Conservation (phyloP, 64 coral and sea anemone species). For the Dendrophyllia cribrosa region DNA sequence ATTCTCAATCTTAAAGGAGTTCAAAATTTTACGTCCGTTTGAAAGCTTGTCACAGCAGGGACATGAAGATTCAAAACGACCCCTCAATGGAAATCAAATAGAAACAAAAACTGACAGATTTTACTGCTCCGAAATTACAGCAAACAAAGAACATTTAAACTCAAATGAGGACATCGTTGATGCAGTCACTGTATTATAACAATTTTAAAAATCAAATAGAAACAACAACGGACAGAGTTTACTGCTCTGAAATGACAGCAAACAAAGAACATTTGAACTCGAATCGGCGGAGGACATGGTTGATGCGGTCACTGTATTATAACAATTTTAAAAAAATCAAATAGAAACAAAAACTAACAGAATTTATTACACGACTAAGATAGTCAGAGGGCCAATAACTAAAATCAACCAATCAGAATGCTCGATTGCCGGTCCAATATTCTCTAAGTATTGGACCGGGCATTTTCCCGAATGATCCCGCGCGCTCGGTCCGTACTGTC, state of each 20-base stretch:
- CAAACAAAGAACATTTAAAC: neutral
- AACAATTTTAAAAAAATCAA: neutral
- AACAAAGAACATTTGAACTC: neutral
- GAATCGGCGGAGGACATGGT: neutral
- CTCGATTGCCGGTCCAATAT: too few species aligned
- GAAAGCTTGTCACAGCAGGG: constrained; percentile 17
- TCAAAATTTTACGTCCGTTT: neutral
- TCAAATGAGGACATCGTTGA: neutral
- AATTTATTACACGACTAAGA: too few species aligned
- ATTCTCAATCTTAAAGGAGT: constrained; percentile 10
- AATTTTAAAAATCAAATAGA: neutral
- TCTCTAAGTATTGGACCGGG: too few species aligned
- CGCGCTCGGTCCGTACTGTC: too few species aligned
- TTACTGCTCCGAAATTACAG: neutral
- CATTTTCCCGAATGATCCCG: too few species aligned
- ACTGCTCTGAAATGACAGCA: neutral
- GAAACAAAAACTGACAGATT: neutral
- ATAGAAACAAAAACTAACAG: neutral
- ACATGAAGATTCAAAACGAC: neutral
- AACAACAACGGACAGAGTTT: neutral
- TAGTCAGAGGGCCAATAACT: too few species aligned
- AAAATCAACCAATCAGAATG: too few species aligned
- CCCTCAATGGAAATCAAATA: neutral
- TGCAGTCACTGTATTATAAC: neutral
- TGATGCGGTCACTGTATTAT: neutral